These are phyloP conservation scores for Priocnemis perturbator DNA, from an alignment of 2,888 invertebrate species.

Conservation along the genomic window DNA sequence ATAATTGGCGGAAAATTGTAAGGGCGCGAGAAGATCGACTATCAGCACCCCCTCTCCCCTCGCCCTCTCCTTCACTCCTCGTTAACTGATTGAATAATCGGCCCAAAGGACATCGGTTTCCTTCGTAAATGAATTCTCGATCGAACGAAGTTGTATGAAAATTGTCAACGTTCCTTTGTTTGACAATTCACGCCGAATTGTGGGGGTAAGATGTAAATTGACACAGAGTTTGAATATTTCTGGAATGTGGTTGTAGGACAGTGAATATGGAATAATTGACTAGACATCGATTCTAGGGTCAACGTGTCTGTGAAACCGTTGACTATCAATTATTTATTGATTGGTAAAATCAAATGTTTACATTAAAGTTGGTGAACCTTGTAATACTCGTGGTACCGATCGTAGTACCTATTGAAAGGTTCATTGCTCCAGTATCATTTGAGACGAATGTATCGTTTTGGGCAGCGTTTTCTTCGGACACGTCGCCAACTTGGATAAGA, in stretches of 20 bases:
- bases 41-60: conserved; percentile 8
- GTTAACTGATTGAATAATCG: conserved; percentile 26
- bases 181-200: too few relatives aligned
- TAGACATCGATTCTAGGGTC: too few relatives aligned
- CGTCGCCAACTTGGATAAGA: conserved; percentile 59
- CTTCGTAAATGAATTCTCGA: not conserved
- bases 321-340: too few relatives aligned
- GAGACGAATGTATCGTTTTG: not conserved
- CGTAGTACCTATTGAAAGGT: too few relatives aligned
- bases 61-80: too few relatives aligned
- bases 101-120: not conserved
- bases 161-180: too few relatives aligned
- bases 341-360: not conserved
- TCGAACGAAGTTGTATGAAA: not conserved
- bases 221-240: too few relatives aligned
- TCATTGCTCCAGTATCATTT: not conserved
- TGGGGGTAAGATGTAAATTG: too few relatives aligned
- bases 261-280: too few relatives aligned
- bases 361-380: not conserved
- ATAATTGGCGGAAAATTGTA: conserved; percentile 66
- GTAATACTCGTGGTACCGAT: not conserved
- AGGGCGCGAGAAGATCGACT: conserved; percentile 14
- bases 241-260: too few relatives aligned
- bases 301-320: too few relatives aligned
- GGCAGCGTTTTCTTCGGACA: not conserved